These are phyloP conservation scores for Ypsolopha sequella DNA, from an alignment of 2,888 invertebrate species.

Conservation along the genomic window DNA sequence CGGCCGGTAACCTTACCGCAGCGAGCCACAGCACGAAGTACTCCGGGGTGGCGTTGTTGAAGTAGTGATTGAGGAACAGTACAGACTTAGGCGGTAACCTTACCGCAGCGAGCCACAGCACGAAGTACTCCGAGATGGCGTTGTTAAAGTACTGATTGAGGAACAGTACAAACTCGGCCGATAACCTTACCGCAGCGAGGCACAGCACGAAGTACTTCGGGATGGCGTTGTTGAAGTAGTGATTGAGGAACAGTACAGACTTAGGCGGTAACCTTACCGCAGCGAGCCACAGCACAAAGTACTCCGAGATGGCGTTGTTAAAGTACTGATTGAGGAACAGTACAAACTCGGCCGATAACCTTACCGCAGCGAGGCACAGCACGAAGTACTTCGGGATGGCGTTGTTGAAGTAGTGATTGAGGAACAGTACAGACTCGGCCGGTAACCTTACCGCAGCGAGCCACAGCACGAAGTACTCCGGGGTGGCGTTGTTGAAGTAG, in stretches of 20 bases:
- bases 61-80: conserved; percentile 99
- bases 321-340: too few relatives aligned
- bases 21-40: conserved; percentile 92
- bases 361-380: conserved; percentile 91
- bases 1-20: too few relatives aligned
- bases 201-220: conserved; percentile 92
- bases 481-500: conserved; percentile 94
- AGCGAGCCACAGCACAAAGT: conserved; percentile 93
- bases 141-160: too few relatives aligned
- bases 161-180: too few relatives aligned
- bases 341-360: too few relatives aligned
- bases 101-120: too few relatives aligned
- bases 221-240: conserved; percentile 95
- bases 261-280: conserved; percentile 80
- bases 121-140: too few relatives aligned
- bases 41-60: conserved; percentile 92
- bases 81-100: too few relatives aligned
- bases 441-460: conserved; percentile 89
- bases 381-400: conserved; percentile 97
- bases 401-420: too few relatives aligned
- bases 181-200: conserved; percentile 90
- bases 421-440: too few relatives aligned
- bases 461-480: conserved; percentile 93
- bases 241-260: conserved; percentile 83
- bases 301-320: conserved; percentile 97